Evolutionary conservation across 2,797 vertebrate species (phyloP), one percentile per base, ranked within the genome.

Genomic region (Mus minutoides): DNA sequence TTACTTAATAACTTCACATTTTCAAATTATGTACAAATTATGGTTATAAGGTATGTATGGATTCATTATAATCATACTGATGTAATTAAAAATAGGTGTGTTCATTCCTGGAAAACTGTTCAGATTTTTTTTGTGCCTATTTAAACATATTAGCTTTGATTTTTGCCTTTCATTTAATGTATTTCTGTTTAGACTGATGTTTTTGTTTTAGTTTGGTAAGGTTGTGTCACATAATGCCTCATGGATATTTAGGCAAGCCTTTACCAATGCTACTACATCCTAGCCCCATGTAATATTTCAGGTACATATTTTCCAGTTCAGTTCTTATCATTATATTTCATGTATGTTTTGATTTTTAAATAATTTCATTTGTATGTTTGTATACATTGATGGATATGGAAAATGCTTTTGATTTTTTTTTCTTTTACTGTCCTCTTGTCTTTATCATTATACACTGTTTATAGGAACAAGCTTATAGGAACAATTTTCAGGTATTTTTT

Each of bases 401-500:
- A 84, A 83, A 92, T 75, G 37, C 21, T 82, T 92, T 90, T 43
- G 31, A 40, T 95, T 9, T 90, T 83, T 78, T 43, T 60, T n/a
- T 26, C 12, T 90, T 86, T 78, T 69, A 54, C 49, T 43, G 19
- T 76, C n/a, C 22, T 58, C 13, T 80, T 80, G 21, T 31, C 64
- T 43, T 9, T 92, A 58, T 22, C 46, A 37, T 67, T 86, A 14
- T n/a, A 69, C n/a, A 69, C 3, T 94, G 67, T 49, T 49, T 49
- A 49, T 49, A 49, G 46, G 6, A 85, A 64, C 52, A 85, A 52
- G 8, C 82, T 3, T 75, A n/a, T 78, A 89, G 60, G 77, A 62
- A 92, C 73, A 94, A 60, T 88, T 96, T 69, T 67, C 62, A 88
- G 46, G 34, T 86, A 16, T 49, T 91, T 89, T 91, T 89, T 92